Evolutionary conservation across 2,797 vertebrate species (phyloP).

Genomic region (Rhinella marina): DNA sequence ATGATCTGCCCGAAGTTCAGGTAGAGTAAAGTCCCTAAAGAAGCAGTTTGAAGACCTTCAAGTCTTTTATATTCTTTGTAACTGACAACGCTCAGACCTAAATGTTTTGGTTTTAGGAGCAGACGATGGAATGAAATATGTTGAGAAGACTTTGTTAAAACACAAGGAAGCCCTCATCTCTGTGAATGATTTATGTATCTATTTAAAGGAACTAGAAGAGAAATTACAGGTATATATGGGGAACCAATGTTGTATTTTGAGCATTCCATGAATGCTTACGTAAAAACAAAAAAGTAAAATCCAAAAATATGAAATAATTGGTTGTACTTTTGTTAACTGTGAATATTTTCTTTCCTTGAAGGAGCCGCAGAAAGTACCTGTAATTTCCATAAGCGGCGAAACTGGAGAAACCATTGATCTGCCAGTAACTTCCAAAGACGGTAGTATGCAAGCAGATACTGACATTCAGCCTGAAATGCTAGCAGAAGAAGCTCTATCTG

Average conservation of each 20-base stretch:
- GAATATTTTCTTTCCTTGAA: constrained; percentile 61
- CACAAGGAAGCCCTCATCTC: constrained; percentile 85
- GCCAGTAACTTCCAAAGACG: constrained; percentile 66
- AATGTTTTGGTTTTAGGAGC: constrained; percentile 72
- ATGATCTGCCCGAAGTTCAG: too few species aligned
- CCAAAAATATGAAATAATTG: not conserved
- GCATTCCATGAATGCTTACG: not conserved
- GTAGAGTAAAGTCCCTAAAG: not conserved
- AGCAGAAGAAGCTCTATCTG: constrained; percentile 79
- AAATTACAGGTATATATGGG: constrained; percentile 79
- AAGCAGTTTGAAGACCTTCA: not conserved
- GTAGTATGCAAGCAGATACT: constrained; percentile 61
- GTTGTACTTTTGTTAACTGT: not conserved
- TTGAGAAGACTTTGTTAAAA: constrained; percentile 82
- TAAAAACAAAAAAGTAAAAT: not conserved
- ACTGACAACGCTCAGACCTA: not conserved
- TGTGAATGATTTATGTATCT: constrained; percentile 81
- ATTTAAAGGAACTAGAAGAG: constrained; percentile 80
- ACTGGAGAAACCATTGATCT: constrained; percentile 69
- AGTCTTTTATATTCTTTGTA: not conserved
- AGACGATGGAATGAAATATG: constrained; percentile 85
- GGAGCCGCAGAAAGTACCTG: constrained; percentile 65
- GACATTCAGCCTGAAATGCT: constrained; percentile 75
- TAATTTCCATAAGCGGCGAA: constrained; percentile 64
- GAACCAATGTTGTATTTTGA: not conserved